phyloP scores from a whole-genome alignment of 2,797 vertebrate genomes.

The Anableps anableps region DNA sequence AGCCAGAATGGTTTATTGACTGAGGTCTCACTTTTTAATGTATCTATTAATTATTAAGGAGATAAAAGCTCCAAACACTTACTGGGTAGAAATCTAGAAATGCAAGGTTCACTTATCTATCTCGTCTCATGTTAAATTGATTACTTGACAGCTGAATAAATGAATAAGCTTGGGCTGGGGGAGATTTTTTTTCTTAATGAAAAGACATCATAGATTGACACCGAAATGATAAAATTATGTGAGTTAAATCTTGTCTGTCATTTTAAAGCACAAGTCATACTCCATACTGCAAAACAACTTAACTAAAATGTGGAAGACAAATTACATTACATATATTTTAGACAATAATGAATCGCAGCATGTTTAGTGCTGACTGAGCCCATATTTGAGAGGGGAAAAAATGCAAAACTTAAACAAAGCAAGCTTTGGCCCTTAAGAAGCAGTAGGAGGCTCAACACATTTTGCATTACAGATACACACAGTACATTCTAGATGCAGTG shows the following conservation, averaged over 20 bases:
- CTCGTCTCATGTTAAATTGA: background rate
- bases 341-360: background rate
- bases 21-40: slow-evolving; percentile 5
- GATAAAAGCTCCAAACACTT: background rate
- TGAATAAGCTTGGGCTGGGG: background rate
- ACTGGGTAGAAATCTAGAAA: slow-evolving; percentile 7
- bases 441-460: slow-evolving; percentile 12
- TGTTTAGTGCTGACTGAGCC: background rate
- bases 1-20: background rate
- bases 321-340: background rate
- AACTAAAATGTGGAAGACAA: background rate
- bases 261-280: background rate
- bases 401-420: slow-evolving; percentile 68
- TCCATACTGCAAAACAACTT: background rate
- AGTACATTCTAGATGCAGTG: slow-evolving; percentile 12
- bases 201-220: background rate
- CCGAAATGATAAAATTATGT: too few relatives aligned
- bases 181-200: background rate
- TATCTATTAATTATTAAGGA: slow-evolving; percentile 5
- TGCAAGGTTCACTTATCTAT: background rate
- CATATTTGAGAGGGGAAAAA: slow-evolving; percentile 3
- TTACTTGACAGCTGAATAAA: background rate
- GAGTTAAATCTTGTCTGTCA: background rate
- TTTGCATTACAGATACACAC: slow-evolving; percentile 10
- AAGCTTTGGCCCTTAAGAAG: slow-evolving; percentile 8